Evolutionary conservation across 2,113 vertebrate genomes (phyloP), one percentile per base, ranked within the genome.

Genomic region (Hemicordylus capensis): DNA sequence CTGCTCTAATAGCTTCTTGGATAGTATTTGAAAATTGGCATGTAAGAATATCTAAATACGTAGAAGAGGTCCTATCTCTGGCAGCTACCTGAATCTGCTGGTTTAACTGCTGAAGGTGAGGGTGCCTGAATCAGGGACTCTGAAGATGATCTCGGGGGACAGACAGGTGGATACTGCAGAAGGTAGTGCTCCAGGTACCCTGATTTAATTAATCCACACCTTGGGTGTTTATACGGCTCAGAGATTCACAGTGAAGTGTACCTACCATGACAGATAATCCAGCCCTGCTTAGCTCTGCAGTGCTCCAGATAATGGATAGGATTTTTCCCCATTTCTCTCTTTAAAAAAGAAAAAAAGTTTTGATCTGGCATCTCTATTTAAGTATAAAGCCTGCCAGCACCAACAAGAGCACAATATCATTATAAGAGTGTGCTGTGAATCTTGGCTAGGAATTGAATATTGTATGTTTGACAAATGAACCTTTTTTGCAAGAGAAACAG

Each of bases 391-490:
- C 39, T n/a, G 17, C 34, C 39, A 59, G 37, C 39, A 82, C 69
- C 80, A 59, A 82, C 54, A 82, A 82, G 26, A 28, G 69, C 81
- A 83, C 46, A 39, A 61, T 74, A 83, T 73, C n/a, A 84, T 75
- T 83, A 73, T 46, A 69, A 84, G 24, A 31, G 26, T 59, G 79
- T 84, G 74, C 56, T 48, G 54, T 54, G 58, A 84, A 77, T 72
- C 46, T 44, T 84, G 6, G 64, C 73, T 77, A 83, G 59, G 79
- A 61, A 22, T 26, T 51, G 76, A 84, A 39, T 82, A 46, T 12
- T 28, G 12, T 73, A 73, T 82, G 46, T 84, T 80, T 76, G 86
- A 80, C 44, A 75, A 84, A 88, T 76, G 56, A 46, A 64, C 17
- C 3, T 66, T 76, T 56, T 64, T 28, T 42, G 46, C 28, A 77